These are phyloP conservation scores for Ptychochromis oligacanthus DNA, from an alignment of 2,113 vertebrate genomes.

Conservation along the genomic window DNA sequence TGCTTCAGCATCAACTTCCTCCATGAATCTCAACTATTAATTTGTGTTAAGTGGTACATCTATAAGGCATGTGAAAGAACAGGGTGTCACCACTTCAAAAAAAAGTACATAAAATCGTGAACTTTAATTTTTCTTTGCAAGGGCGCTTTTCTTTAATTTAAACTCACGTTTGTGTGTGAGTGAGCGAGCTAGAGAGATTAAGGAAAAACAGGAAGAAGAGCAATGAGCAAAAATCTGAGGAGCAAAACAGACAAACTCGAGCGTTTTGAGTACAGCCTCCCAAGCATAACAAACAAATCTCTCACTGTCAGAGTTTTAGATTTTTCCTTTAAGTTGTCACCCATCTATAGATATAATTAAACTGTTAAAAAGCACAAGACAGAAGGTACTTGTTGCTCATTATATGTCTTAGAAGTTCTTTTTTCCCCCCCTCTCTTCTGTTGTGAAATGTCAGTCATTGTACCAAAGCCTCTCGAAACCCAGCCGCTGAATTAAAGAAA, in stretches of 20 bases:
- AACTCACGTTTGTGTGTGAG: background rate
- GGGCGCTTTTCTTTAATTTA: background rate
- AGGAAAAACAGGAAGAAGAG: background rate
- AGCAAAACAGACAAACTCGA: background rate
- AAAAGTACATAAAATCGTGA: no score
- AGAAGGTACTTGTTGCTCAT: background rate
- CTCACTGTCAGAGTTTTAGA: background rate
- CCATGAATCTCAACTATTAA: background rate
- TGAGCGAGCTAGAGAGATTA: background rate
- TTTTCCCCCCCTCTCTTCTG: background rate
- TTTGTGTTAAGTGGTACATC: background rate
- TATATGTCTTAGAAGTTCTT: background rate
- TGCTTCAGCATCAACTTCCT: no score
- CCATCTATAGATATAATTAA: background rate
- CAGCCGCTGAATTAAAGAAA: background rate
- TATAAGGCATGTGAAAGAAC: background rate
- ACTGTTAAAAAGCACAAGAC: background rate
- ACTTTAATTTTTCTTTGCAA: background rate
- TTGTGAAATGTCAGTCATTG: background rate
- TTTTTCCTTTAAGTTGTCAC: background rate
- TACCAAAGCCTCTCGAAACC: background rate
- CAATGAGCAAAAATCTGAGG: background rate
- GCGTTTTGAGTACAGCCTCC: background rate
- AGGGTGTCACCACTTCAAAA: background rate
- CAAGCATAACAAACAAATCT: background rate